phyloP scores from a whole-genome alignment of 2,888 invertebrate genomes.

The Philereme vetulata region DNA sequence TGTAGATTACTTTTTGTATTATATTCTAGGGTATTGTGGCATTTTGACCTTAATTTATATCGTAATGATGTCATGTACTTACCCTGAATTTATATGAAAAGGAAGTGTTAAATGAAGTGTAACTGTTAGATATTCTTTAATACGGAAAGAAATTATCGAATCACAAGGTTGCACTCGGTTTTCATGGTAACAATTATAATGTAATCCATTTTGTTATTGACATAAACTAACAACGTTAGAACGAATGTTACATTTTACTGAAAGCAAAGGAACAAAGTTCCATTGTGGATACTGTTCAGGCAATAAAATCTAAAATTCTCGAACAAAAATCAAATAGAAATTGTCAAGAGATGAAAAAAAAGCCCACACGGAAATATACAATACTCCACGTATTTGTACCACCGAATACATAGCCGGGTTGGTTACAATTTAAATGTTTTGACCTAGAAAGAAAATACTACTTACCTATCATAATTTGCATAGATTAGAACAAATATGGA shows the following conservation, averaged over 20 bases:
- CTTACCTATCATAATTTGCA: too few species aligned
- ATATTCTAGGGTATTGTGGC: not conserved
- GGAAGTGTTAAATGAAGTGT: not conserved
- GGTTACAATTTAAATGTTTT: too few species aligned
- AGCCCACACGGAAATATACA: too few species aligned
- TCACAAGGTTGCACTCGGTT: conserved; percentile 6
- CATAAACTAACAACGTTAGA: not conserved
- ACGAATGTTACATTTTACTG: not conserved
- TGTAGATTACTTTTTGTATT: conserved; percentile 7
- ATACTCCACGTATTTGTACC: not conserved
- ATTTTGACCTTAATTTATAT: conserved; percentile 12
- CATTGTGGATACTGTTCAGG: not conserved
- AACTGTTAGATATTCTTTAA: conserved; percentile 4
- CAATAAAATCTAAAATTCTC: too few species aligned
- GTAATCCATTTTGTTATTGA: conserved; percentile 2
- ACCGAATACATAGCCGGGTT: too few species aligned
- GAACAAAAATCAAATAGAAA: too few species aligned
- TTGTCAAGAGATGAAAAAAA: too few species aligned
- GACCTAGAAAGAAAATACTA: too few species aligned
- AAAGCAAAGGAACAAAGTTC: conserved; percentile 9
- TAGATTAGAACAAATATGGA: too few species aligned
- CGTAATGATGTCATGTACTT: conserved; percentile 10
- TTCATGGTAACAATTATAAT: not conserved
- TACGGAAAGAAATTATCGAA: conserved; percentile 6
- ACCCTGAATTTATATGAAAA: not conserved